Percentiles rank a stretch among this genome's conserved stretches.
Conservation (phyloP, 2,113 vertebrate genomes). For the Corvus cornix region DNA sequence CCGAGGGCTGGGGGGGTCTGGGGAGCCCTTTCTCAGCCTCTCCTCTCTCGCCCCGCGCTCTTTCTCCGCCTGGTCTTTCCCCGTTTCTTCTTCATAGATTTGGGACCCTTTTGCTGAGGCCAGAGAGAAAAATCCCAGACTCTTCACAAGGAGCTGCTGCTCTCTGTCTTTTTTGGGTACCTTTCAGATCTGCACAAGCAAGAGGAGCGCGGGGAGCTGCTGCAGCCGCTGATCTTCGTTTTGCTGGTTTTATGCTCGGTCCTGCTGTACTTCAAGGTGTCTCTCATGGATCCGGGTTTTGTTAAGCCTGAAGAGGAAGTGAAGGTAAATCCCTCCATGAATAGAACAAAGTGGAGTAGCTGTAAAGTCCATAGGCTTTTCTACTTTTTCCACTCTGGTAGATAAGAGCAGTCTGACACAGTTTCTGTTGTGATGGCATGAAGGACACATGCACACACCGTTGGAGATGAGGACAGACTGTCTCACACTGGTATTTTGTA, state of each 20-base stretch:
- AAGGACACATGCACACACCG: rapidly evolving
- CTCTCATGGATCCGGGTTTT: constrained; percentile 95
- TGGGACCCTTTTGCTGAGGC: background rate
- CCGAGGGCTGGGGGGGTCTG: background rate
- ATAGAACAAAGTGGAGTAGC: background rate
- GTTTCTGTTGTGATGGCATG: background rate
- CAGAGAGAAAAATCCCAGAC: background rate
- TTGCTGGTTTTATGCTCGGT: constrained; percentile 84
- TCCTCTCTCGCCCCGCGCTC: no score
- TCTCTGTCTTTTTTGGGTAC: background rate
- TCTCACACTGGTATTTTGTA: background rate
- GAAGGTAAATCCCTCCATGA: background rate
- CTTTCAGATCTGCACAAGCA: constrained; percentile 81
- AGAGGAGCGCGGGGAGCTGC: constrained; percentile 77
- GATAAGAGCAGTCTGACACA: background rate
- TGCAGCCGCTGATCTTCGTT: constrained; percentile 83
- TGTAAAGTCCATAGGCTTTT: background rate
- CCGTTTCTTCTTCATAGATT: background rate
- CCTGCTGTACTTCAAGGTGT: constrained; percentile 88
- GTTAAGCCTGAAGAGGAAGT: constrained; percentile 72
- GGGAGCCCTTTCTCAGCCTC: background rate
- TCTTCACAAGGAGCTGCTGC: background rate
- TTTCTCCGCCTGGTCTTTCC: background rate
- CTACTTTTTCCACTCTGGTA: background rate
- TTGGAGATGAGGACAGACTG: background rate